Evolutionary conservation across 2,797 vertebrate species (phyloP).

Genomic region (Limosa lapponica): DNA sequence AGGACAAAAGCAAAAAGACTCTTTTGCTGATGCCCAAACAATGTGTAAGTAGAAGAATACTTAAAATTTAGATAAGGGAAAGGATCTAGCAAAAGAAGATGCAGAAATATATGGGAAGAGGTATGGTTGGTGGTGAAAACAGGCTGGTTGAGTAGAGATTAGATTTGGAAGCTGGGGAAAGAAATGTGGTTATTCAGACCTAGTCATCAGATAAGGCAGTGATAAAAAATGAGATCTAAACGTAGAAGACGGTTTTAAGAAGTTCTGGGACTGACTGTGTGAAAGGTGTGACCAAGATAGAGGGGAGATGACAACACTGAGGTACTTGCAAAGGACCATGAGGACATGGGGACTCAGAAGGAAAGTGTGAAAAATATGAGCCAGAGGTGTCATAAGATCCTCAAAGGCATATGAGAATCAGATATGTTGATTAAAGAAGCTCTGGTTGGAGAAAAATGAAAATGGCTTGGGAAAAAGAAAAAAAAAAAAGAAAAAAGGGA

Average conservation of each 20-base stretch:
- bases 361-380: background rate
- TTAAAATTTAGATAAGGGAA: background rate
- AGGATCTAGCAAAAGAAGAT: background rate
- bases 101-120: background rate
- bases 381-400: background rate
- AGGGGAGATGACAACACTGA: background rate
- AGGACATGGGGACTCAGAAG: background rate
- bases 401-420: background rate
- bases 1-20: background rate
- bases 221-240: background rate
- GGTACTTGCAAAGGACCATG: background rate
- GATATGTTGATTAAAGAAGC: background rate
- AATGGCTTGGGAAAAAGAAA: accelerated
- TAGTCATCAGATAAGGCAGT: background rate
- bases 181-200: background rate
- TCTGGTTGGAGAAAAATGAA: background rate
- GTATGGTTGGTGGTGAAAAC: background rate
- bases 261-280: background rate
- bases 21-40: background rate
- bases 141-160: background rate
- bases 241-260: background rate
- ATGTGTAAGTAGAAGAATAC: background rate
- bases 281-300: background rate
- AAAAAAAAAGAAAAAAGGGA: background rate
- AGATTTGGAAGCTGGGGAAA: background rate